phyloP scores from a whole-genome alignment of 2,113 vertebrate species.

The Numenius arquata region DNA sequence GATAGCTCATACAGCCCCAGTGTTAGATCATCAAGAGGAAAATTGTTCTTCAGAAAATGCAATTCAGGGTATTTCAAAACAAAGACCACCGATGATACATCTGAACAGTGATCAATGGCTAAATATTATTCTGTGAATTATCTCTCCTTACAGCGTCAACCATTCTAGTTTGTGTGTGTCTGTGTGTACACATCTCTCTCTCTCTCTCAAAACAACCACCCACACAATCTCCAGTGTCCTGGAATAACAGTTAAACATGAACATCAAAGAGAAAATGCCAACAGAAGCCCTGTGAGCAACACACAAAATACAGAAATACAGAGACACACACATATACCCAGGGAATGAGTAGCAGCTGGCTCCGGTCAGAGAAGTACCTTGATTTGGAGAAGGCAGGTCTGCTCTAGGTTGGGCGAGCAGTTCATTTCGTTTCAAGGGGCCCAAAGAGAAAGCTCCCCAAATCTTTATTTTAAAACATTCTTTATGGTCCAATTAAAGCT shows the following conservation, averaged over 20 bases:
- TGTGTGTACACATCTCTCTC: too few relatives aligned
- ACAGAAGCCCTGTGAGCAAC: not conserved
- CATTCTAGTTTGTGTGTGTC: not conserved
- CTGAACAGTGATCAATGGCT: not conserved
- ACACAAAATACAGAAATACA: not conserved
- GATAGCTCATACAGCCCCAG: not conserved
- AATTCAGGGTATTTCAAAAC: not conserved
- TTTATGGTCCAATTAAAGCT: not conserved
- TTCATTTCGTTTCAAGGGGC: not conserved
- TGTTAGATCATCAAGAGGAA: not conserved
- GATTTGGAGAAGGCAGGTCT: not conserved
- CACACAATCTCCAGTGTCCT: not conserved
- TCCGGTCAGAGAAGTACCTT: not conserved
- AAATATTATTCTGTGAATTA: not conserved
- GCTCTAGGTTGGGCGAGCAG: not conserved
- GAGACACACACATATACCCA: not conserved
- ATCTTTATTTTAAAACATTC: not conserved
- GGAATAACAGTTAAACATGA: not conserved
- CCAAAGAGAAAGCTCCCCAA: not conserved
- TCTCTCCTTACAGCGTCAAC: not conserved
- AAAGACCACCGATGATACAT: not conserved
- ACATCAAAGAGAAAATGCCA: not conserved
- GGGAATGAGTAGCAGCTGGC: not conserved
- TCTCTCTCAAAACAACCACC: not conserved
- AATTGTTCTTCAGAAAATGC: not conserved